phyloP scores from a whole-genome alignment of 2,113 vertebrate genomes.

The Tor tambroides region DNA sequence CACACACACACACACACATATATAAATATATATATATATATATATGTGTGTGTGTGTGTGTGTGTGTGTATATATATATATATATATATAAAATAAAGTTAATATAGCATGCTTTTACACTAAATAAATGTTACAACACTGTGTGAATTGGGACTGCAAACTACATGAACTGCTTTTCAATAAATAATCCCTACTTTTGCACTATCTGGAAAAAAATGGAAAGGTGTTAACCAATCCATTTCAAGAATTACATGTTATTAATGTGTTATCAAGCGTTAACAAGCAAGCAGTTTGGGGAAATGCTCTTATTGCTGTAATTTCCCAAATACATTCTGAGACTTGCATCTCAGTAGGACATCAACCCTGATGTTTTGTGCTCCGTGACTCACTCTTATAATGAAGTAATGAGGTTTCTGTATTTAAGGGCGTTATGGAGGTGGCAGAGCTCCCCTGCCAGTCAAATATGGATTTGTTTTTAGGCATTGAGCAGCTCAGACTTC shows the following conservation, averaged over 20 bases:
- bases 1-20: too few relatives aligned
- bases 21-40: too few relatives aligned
- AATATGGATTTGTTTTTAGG: constrained; percentile 65
- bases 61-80: too few relatives aligned
- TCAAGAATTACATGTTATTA: not conserved
- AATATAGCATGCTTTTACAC: too few relatives aligned
- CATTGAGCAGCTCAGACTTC: constrained; percentile 36
- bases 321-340: constrained; percentile 9
- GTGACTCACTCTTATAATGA: constrained; percentile 42
- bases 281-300: not conserved
- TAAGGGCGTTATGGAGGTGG: constrained; percentile 54
- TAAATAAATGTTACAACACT: not conserved
- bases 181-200: not conserved
- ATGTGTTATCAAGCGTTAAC: not conserved
- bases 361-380: constrained; percentile 21
- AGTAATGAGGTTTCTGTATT: constrained; percentile 63
- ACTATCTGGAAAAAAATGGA: not conserved
- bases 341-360: constrained; percentile 18
- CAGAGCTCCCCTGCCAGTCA: constrained; percentile 57
- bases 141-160: not conserved
- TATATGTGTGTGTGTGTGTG: too few relatives aligned
- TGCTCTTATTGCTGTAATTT: constrained; percentile 44
- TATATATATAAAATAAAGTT: too few relatives aligned
- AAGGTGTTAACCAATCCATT: not conserved
- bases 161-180: not conserved